Percentiles rank a stretch among this genome's conserved stretches.
phyloP scores from a whole-genome alignment of 2,888 invertebrate species.

The Meiosimyza decipiens region DNA sequence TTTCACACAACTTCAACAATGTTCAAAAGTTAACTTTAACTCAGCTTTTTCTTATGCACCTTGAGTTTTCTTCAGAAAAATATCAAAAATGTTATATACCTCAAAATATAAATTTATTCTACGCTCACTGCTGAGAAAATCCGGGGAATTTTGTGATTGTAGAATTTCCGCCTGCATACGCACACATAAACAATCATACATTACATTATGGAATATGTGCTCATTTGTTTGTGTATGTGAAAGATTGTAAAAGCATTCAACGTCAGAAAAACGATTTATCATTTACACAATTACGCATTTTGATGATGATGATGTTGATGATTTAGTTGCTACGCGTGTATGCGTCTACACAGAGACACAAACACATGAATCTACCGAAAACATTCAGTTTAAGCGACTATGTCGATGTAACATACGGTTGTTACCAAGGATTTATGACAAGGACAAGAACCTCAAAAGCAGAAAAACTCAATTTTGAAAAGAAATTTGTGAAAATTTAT shows the following conservation, averaged over 20 bases:
- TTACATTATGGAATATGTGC: not conserved
- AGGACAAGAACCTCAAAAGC: no score
- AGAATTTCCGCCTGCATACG: not conserved
- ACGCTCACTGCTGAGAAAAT: no score
- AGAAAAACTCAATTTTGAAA: not conserved
- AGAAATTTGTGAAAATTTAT: slow-evolving; percentile 27
- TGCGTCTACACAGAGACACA: slow-evolving; percentile 13
- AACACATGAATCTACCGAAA: slow-evolving; percentile 4
- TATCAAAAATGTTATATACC: no score
- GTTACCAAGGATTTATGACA: slow-evolving; percentile 13
- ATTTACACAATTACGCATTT: slow-evolving; percentile 49
- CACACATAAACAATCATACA: slow-evolving; percentile 8
- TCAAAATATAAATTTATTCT: no score
- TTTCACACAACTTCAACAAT: no score
- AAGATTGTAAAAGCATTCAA: slow-evolving; percentile 34
- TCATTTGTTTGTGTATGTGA: not conserved
- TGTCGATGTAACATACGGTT: not conserved
- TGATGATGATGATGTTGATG: slow-evolving; percentile 36
- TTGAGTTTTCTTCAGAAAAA: no score
- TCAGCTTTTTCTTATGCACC: no score
- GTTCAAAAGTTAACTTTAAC: no score
- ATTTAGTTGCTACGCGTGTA: slow-evolving; percentile 21
- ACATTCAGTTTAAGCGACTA: not conserved
- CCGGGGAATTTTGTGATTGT: no score
- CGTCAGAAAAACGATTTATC: slow-evolving; percentile 48